Percentiles rank a stretch among this genome's conserved stretches.
These are phyloP conservation scores for Drosophila prostipennis DNA, from an alignment of 2,888 invertebrate genomes.

Conservation along the genomic window DNA sequence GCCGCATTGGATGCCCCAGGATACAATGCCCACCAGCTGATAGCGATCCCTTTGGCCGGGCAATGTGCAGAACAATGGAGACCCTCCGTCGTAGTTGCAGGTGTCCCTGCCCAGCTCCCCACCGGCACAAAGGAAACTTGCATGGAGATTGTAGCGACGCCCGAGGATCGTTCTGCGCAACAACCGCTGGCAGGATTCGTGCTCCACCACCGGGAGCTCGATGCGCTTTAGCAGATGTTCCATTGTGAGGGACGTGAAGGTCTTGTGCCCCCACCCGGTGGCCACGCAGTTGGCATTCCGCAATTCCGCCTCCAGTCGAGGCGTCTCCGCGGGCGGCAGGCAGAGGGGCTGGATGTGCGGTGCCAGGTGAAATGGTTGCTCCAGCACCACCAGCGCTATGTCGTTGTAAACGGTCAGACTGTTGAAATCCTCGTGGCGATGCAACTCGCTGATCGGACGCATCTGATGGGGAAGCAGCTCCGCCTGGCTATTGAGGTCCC, in stretches of 20 bases:
- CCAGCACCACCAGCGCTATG: constrained; percentile 88
- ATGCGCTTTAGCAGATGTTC: constrained; percentile 88
- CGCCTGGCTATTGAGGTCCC: constrained; percentile 89
- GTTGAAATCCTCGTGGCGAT: constrained; percentile 85
- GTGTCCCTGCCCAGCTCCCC: constrained; percentile 87
- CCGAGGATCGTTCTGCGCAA: constrained; percentile 88
- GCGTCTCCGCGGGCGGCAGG: constrained; percentile 85
- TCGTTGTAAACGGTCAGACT: constrained; percentile 89
- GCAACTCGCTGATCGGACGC: constrained; percentile 85
- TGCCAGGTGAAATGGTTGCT: constrained; percentile 86
- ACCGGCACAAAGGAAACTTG: constrained; percentile 91
- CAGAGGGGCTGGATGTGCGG: constrained; percentile 89
- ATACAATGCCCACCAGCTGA: constrained; percentile 74
- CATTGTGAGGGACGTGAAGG: constrained; percentile 69
- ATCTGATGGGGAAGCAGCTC: constrained; percentile 90
- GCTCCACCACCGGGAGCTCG: constrained; percentile 88
- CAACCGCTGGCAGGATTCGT: constrained; percentile 82
- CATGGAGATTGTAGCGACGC: constrained; percentile 86
- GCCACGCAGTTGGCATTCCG: constrained; percentile 63
- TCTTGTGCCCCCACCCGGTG: constrained; percentile 74
- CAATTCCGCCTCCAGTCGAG: constrained; percentile 77
- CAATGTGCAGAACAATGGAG: constrained; percentile 88
- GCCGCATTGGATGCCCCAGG: constrained; percentile 93
- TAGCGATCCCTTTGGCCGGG: constrained; percentile 79
- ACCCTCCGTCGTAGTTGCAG: constrained; percentile 88